Base-by-base conservation (phyloP, 1,140 invertebrate genomes). In the Aradophagus sp. region DNA sequence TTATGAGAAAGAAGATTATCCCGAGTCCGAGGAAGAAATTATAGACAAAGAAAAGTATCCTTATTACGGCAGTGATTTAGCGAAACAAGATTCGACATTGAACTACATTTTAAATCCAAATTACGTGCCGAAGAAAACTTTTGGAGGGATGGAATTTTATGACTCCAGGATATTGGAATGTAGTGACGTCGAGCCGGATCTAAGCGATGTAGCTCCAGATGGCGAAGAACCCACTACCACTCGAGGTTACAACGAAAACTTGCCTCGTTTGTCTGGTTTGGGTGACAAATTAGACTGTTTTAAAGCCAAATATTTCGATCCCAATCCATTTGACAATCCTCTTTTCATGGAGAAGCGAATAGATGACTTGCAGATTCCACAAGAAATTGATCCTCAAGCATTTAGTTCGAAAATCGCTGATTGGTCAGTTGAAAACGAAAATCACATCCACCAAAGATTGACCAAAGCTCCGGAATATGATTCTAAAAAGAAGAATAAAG, bases 201-300 rank as follows among this genome's bases (percentile, higher is more conserved):
- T 86, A 5, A 68, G 77, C 23, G 35, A 84, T 8, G 78, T 86
- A 2, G 31, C 83, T 3, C 86, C 86, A 2, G 52, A 79, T 13
- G 75, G 79, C 31, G 78, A 83, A 13, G 77, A 85, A 50, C 68
- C 79, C 5, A 50, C 44, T 0, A 53, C 71, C 1, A 77, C 85
- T 31, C 58, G 45, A 83, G 81, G 73, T 2, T 77, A 56, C 2
- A 76, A 76, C 5, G 68, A 75, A 27, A 59, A 82, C 56, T 32
- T 74, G 2, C 85, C 86, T 4, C 80, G 87, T 53, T 68, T 90
- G 7, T 63, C 61, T 35, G 89, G 88, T 7, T 80, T 93, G 6
- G 91, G 91, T 2, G 89, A 92, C 66, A 90, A 90, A 83, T 88
- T 93, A n/a, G 89, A 91, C 61, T 93, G 92, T 75, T 89, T 91